Evolutionary conservation across 2,113 vertebrate species (phyloP).

Genomic region (Brachyhypopomus gauderio): DNA sequence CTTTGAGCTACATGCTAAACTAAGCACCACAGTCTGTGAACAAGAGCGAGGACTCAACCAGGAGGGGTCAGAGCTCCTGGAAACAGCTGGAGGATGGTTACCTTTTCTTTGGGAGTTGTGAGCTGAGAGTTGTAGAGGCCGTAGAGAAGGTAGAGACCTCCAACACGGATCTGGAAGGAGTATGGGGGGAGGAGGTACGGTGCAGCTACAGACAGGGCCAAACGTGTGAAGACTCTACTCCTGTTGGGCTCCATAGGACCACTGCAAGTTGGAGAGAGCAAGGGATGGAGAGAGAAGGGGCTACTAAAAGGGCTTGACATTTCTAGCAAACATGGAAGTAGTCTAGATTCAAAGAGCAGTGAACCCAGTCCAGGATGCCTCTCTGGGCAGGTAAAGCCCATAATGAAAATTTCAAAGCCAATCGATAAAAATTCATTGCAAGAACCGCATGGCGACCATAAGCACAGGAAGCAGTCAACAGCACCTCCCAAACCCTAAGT

Average conservation of each 20-base stretch:
- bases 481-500: too few relatives aligned
- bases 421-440: too few relatives aligned
- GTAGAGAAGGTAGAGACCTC: constrained; percentile 89
- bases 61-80: too few relatives aligned
- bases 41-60: too few relatives aligned
- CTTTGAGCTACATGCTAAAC: too few relatives aligned
- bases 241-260: constrained; percentile 75
- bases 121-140: constrained; percentile 82
- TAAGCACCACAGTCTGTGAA: too few relatives aligned
- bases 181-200: constrained; percentile 85
- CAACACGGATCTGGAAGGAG: constrained; percentile 92
- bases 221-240: constrained; percentile 77
- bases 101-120: constrained; percentile 83
- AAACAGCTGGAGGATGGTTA: constrained; percentile 55
- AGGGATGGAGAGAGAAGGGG: background rate
- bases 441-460: too few relatives aligned
- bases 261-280: constrained; percentile 66
- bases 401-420: too few relatives aligned
- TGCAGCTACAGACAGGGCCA: constrained; percentile 75
- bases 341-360: background rate
- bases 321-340: background rate
- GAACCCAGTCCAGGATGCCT: too few relatives aligned
- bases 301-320: background rate
- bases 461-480: too few relatives aligned
- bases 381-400: too few relatives aligned